Conservation (phyloP, 1,140 invertebrate genomes). For the Brachionus angularis region DNA sequence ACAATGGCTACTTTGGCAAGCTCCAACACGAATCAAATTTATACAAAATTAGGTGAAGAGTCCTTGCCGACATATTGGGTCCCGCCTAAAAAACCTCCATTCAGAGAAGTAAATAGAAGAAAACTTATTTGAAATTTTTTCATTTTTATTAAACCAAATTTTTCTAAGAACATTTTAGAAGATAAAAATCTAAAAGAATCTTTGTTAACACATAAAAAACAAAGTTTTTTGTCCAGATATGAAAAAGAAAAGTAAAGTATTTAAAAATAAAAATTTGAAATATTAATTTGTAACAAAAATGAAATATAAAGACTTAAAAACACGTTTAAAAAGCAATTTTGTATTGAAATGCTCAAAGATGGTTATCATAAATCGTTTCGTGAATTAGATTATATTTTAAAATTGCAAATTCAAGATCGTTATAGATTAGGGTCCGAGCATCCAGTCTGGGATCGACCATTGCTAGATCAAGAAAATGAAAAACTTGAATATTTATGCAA, state of each 20-base stretch:
- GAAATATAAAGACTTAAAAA: conserved; percentile 11
- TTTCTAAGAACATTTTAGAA: conserved; percentile 7
- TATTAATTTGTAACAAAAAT: background rate
- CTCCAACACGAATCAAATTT: background rate
- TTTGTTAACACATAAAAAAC: conserved; percentile 13
- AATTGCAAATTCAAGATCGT: conserved; percentile 34
- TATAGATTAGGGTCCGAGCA: conserved; percentile 34
- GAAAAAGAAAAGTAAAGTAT: conserved; percentile 36
- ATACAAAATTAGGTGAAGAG: background rate
- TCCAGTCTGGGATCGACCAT: conserved; percentile 27
- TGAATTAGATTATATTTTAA: conserved; percentile 21
- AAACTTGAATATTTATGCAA: conserved; percentile 41
- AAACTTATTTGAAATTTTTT: background rate
- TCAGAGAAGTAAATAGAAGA: conserved; percentile 2
- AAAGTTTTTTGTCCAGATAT: conserved; percentile 8
- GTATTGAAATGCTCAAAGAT: conserved; percentile 33
- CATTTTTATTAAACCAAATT: background rate
- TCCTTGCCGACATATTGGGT: conserved; percentile 19
- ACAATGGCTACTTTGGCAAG: conserved; percentile 2
- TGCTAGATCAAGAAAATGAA: conserved; percentile 26
- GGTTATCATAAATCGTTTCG: conserved; percentile 42
- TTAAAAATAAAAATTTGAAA: background rate
- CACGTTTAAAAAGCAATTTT: conserved; percentile 34
- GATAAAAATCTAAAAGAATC: conserved; percentile 27
- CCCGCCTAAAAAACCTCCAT: conserved; percentile 30